phyloP scores from a whole-genome alignment of 2,888 invertebrate genomes.

The Rugalucina vietnamica region DNA sequence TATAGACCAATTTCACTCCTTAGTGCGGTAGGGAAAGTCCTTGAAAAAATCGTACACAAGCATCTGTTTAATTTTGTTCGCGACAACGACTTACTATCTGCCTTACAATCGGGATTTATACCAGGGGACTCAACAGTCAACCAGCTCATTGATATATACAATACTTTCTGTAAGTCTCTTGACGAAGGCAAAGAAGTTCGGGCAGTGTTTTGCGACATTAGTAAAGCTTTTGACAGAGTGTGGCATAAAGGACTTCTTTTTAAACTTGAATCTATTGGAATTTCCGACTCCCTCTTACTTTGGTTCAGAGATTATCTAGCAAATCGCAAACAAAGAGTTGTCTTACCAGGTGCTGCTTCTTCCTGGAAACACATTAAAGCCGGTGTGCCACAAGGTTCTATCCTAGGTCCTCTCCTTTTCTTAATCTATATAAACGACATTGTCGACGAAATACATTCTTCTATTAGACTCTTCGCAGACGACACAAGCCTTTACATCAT shows the following conservation, averaged over 20 bases:
- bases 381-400: constrained; percentile 29
- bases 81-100: neutral
- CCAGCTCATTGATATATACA: constrained; percentile 23
- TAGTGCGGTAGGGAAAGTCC: constrained; percentile 7
- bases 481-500: constrained; percentile 11
- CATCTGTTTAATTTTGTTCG: constrained; percentile 19
- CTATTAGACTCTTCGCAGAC: constrained; percentile 24
- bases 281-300: neutral
- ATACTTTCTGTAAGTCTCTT: constrained; percentile 25
- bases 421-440: constrained; percentile 24
- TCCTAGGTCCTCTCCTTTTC: constrained; percentile 17
- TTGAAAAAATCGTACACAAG: constrained; percentile 19
- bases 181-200: constrained; percentile 41
- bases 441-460: constrained; percentile 13
- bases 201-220: constrained; percentile 42
- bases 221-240: constrained; percentile 52
- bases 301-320: constrained; percentile 7
- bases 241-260: constrained; percentile 34
- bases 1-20: constrained; percentile 31
- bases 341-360: neutral
- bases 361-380: neutral
- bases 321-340: constrained; percentile 21
- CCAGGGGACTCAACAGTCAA: constrained; percentile 37
- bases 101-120: constrained; percentile 32
- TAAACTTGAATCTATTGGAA: constrained; percentile 9